Conservation (phyloP, 2,113 vertebrate species). For the Aix galericulata region DNA sequence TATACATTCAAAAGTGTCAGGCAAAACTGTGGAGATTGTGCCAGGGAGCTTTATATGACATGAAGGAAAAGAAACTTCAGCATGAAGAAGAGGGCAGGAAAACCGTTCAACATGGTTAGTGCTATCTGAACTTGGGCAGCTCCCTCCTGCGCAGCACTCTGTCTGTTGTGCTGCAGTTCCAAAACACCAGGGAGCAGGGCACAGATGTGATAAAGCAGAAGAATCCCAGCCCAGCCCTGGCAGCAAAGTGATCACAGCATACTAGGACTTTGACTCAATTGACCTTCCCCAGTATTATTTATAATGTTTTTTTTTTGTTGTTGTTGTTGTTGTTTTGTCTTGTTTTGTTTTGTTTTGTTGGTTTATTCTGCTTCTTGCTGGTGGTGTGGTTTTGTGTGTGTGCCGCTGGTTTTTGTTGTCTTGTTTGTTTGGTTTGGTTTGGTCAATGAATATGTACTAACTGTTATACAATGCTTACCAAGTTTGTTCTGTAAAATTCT, state of each 20-base stretch:
- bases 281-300: constrained; percentile 48
- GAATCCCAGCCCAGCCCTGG: neutral
- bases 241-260: neutral
- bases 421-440: neutral
- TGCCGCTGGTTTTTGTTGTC: neutral
- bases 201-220: constrained; percentile 3
- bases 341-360: neutral
- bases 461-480: constrained; percentile 64
- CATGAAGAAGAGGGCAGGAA: neutral
- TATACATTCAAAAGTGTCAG: neutral
- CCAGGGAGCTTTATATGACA: neutral
- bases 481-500: constrained; percentile 53
- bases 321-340: neutral
- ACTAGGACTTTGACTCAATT: constrained; percentile 44
- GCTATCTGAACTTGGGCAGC: neutral
- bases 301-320: neutral
- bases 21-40: neutral
- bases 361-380: neutral
- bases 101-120: neutral
- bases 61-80: neutral
- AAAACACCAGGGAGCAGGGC: neutral
- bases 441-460: constrained; percentile 65
- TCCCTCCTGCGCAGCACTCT: neutral
- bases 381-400: neutral
- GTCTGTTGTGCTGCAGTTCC: neutral